These are phyloP conservation scores for Agonopterix subpropinquella DNA, from an alignment of 2,888 invertebrate species.

Conservation along the genomic window DNA sequence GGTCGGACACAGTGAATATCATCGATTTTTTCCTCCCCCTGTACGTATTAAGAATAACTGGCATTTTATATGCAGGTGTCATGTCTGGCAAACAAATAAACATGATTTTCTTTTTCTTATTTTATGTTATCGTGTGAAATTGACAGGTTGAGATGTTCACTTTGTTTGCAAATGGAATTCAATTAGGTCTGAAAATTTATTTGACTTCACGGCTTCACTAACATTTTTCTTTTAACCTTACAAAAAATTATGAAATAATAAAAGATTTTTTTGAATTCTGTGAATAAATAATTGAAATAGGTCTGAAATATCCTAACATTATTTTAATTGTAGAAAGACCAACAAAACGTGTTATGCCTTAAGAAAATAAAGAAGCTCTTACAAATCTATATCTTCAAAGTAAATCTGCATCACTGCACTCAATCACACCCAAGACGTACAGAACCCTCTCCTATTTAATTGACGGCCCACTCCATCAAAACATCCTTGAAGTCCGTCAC, in stretches of 20 bases:
- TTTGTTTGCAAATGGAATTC: no score
- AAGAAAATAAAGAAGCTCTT: not conserved
- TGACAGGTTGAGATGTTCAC: not conserved
- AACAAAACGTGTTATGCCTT: no score
- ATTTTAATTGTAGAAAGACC: no score
- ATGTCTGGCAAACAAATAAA: conserved; percentile 1
- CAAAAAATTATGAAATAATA: no score
- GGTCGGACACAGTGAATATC: conserved; percentile 59
- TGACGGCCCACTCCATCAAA: conserved; percentile 72
- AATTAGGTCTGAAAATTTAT: not conserved
- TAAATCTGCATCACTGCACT: conserved; percentile 65
- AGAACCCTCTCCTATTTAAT: conserved; percentile 64
- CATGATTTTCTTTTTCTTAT: not conserved
- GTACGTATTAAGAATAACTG: conserved; percentile 31
- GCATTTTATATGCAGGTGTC: conserved; percentile 20
- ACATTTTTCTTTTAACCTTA: no score
- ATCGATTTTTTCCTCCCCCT: conserved; percentile 61
- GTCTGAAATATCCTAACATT: no score
- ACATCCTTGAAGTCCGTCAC: conserved; percentile 48
- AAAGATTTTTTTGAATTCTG: no score
- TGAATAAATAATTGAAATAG: no score
- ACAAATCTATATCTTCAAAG: conserved; percentile 37
- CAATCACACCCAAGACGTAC: conserved; percentile 59
- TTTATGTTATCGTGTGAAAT: not conserved
- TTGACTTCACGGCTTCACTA: no score